Conservation (phyloP, 2,797 vertebrate species). For the Helarctos malayanus region DNA sequence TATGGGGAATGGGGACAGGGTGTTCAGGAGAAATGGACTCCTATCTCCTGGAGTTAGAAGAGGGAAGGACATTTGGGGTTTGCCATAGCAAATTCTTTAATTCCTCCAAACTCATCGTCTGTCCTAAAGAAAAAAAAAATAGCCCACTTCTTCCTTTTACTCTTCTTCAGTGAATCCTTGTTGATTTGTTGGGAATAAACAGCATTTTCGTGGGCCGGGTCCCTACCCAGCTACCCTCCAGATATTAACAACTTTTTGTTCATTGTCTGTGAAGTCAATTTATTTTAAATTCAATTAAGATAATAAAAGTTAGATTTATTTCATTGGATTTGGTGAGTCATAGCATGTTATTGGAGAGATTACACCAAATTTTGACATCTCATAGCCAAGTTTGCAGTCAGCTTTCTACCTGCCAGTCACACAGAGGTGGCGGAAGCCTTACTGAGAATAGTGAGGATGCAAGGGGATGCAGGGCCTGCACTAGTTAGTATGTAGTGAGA, state of each 20-base stretch:
- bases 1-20: not conserved
- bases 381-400: not conserved
- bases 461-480: not conserved
- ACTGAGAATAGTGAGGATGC: not conserved
- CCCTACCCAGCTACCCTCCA: not conserved
- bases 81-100: not conserved
- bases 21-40: not conserved
- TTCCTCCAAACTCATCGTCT: not conserved
- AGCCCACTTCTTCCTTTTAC: not conserved
- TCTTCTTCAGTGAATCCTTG: not conserved
- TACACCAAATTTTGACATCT: not conserved
- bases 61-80: not conserved
- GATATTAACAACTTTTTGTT: conserved; percentile 34
- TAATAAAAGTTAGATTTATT: conserved; percentile 45
- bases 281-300: conserved; percentile 34
- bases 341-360: not conserved
- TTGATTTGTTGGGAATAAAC: conserved; percentile 56
- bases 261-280: not conserved
- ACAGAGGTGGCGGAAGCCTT: not conserved
- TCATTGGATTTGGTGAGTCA: conserved; percentile 48
- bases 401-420: not conserved
- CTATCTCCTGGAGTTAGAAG: not conserved
- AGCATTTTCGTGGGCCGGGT: conserved; percentile 10
- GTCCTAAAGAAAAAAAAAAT: not conserved
- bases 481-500: not conserved